phyloP scores from a whole-genome alignment of 2,113 vertebrate genomes.

The Charina bottae region DNA sequence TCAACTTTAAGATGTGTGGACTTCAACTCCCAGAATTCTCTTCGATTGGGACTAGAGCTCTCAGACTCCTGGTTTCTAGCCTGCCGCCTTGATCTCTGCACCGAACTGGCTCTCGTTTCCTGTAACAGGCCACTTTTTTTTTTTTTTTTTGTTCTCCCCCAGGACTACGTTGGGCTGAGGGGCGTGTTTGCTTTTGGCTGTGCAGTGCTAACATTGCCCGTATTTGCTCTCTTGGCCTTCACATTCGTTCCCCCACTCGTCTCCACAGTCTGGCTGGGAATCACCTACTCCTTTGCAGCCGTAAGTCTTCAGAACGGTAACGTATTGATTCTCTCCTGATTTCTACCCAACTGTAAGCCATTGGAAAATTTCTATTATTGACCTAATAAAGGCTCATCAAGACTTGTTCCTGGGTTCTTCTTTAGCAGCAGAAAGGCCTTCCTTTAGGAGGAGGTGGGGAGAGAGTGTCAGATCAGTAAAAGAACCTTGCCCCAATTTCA shows the following conservation, averaged over 20 bases:
- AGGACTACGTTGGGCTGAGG: slow-evolving; percentile 79
- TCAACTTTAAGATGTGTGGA: too few relatives aligned
- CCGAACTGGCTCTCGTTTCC: not conserved
- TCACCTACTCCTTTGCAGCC: slow-evolving; percentile 84
- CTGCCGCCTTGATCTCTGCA: not conserved
- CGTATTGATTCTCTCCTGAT: not conserved
- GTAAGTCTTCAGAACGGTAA: slow-evolving; percentile 62
- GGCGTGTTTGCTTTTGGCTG: slow-evolving; percentile 74
- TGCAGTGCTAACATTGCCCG: slow-evolving; percentile 77
- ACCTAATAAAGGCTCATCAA: not conserved
- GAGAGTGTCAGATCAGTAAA: not conserved
- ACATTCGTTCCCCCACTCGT: slow-evolving; percentile 78
- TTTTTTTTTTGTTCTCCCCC: not conserved
- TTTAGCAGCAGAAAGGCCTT: not conserved
- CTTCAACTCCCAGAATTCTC: too few relatives aligned
- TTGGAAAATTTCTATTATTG: not conserved
- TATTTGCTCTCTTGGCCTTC: slow-evolving; percentile 82
- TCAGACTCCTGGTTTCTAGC: not conserved
- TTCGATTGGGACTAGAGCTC: too few relatives aligned
- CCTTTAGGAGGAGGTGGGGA: not conserved
- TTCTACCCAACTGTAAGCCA: not conserved
- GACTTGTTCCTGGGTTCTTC: not conserved
- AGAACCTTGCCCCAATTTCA: not conserved
- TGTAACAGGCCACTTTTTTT: not conserved
- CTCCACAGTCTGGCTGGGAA: slow-evolving; percentile 78